These are phyloP conservation scores for Cotesia glomerata DNA, from an alignment of 1,140 invertebrate species.

Conservation along the genomic window DNA sequence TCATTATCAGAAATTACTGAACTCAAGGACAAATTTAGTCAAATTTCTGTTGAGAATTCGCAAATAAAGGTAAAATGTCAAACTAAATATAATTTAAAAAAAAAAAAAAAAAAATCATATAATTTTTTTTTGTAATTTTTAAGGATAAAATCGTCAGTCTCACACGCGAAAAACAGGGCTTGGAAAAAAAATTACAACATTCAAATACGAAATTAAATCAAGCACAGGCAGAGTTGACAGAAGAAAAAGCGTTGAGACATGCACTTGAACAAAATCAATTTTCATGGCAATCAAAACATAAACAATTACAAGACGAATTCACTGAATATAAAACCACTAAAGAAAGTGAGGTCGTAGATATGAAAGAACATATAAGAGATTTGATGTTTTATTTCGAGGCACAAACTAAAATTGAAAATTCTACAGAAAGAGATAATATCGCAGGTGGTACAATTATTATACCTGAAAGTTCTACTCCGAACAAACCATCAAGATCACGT, in stretches of 20 bases:
- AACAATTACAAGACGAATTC: constrained; percentile 70
- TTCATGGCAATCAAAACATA: constrained; percentile 75
- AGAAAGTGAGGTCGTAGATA: constrained; percentile 77
- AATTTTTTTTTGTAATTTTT: too few relatives aligned
- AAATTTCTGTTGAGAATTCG: constrained; percentile 53
- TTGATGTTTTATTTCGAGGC: constrained; percentile 96
- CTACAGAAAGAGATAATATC: constrained; percentile 72
- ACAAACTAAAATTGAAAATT: constrained; percentile 72
- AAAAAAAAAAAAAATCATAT: too few relatives aligned
- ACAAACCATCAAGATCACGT: constrained; percentile 24
- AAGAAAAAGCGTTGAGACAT: constrained; percentile 80
- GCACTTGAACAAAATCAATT: constrained; percentile 80
- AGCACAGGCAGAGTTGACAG: constrained; percentile 72
- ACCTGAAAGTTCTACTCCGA: constrained; percentile 36
- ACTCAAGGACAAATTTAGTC: constrained; percentile 64
- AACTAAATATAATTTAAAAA: too few relatives aligned
- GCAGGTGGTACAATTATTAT: constrained; percentile 74
- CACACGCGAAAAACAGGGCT: constrained; percentile 69
- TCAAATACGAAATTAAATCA: constrained; percentile 67
- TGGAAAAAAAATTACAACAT: constrained; percentile 72
- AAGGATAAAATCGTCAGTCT: constrained; percentile 55
- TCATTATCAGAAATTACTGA: constrained; percentile 62
- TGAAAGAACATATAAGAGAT: constrained; percentile 92
- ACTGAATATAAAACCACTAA: constrained; percentile 65
- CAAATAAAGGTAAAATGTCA: constrained; percentile 44